phyloP scores from a whole-genome alignment of 2,113 vertebrate genomes.

The Cygnus atratus region DNA sequence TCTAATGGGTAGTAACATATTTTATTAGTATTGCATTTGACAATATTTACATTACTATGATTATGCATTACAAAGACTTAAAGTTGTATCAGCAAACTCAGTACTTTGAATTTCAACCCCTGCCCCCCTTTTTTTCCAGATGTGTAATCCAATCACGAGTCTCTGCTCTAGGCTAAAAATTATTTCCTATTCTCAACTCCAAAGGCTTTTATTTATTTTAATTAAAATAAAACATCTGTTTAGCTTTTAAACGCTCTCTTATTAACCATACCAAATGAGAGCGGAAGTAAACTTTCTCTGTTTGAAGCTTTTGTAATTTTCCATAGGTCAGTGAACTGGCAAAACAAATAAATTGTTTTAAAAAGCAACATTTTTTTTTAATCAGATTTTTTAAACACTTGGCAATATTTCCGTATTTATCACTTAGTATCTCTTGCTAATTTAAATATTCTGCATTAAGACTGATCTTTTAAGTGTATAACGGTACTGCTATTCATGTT shows the following conservation, averaged over 20 bases:
- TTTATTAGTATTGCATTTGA: neutral
- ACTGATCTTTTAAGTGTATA: neutral
- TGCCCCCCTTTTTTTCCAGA: neutral
- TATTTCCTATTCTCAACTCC: neutral
- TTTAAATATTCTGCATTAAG: neutral
- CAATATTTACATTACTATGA: neutral
- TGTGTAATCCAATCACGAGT: neutral
- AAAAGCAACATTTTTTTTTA: no score
- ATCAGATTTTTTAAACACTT: neutral
- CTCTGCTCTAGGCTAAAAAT: neutral
- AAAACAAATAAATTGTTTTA: neutral
- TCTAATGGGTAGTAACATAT: neutral
- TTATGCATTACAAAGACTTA: neutral
- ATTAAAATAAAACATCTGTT: neutral
- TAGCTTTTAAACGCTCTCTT: neutral
- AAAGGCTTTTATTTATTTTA: neutral
- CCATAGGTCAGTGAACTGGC: neutral
- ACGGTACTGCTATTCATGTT: neutral
- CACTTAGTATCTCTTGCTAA: neutral
- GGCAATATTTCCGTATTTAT: neutral
- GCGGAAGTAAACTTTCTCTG: neutral
- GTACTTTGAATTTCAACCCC: neutral
- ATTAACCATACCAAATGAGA: neutral
- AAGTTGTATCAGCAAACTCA: neutral
- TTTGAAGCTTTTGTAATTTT: neutral